Conservation (phyloP, 2,888 invertebrate genomes). For the Drosophila pseudotalamancana region DNA sequence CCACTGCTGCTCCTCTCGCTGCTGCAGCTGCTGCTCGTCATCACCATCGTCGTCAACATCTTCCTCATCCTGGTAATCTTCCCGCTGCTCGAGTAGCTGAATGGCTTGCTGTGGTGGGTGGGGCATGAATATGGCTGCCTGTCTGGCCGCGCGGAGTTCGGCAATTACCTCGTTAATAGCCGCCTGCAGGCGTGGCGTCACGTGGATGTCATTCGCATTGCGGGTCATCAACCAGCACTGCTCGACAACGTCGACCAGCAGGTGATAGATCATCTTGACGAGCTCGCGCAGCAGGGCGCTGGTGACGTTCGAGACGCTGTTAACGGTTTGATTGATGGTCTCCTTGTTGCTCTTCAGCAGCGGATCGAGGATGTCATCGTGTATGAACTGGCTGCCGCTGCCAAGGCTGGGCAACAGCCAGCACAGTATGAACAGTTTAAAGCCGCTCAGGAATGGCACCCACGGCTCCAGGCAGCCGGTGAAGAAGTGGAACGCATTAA, state of each 20-base stretch:
- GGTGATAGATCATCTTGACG: slow-evolving; percentile 11
- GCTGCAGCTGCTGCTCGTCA: neutral
- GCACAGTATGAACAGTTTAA: slow-evolving; percentile 95
- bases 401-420: slow-evolving; percentile 98
- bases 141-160: slow-evolving; percentile 30
- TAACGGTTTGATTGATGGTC: slow-evolving; percentile 75
- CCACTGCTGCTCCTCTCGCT: neutral
- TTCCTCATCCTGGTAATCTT: too few relatives aligned
- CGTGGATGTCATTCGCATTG: slow-evolving; percentile 10
- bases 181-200: slow-evolving; percentile 39
- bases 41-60: neutral
- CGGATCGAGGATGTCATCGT: slow-evolving; percentile 97
- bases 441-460: slow-evolving; percentile 98
- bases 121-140: slow-evolving; percentile 6
- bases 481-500: slow-evolving; percentile 95
- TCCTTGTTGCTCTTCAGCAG: slow-evolving; percentile 94
- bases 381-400: slow-evolving; percentile 95
- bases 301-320: neutral
- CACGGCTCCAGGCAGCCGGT: slow-evolving; percentile 95
- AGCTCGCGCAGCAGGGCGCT: slow-evolving; percentile 29
- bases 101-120: neutral
- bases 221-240: slow-evolving; percentile 29
- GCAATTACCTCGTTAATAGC: slow-evolving; percentile 41
- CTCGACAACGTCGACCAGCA: slow-evolving; percentile 34
- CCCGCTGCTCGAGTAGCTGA: too few relatives aligned